Evolutionary conservation across 2,113 vertebrate genomes (phyloP).

Genomic region (Polyodon spathula): DNA sequence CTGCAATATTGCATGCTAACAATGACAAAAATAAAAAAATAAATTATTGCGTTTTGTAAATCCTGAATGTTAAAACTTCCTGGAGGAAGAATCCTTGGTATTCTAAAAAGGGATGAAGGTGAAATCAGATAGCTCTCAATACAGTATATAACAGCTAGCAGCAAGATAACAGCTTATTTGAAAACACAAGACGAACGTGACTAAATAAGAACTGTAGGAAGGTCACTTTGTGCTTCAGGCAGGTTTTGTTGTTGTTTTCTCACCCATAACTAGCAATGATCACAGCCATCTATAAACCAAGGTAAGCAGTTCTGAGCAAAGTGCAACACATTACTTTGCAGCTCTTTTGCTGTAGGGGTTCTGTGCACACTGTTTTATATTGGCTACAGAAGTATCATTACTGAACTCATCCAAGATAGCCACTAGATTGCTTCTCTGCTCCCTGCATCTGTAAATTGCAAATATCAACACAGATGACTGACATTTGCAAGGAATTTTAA

Average conservation of each 20-base stretch:
- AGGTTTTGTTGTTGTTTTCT: neutral
- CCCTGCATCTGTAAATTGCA: neutral
- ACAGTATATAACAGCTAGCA: neutral
- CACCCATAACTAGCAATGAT: neutral
- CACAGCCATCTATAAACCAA: neutral
- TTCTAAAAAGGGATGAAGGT: too few species aligned
- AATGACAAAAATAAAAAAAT: too few species aligned
- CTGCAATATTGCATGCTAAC: too few species aligned
- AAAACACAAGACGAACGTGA: neutral
- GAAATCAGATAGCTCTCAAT: too few species aligned
- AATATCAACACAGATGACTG: neutral
- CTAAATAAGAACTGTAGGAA: neutral
- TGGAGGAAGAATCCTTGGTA: too few species aligned
- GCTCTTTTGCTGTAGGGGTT: neutral
- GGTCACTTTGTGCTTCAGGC: conserved; percentile 6
- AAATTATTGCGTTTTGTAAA: too few species aligned
- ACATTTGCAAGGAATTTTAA: neutral
- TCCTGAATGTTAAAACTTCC: too few species aligned
- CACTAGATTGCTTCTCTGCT: neutral
- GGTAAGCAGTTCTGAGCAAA: neutral
- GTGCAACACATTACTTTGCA: neutral
- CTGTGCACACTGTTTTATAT: neutral
- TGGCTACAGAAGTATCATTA: neutral
- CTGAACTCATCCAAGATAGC: neutral
- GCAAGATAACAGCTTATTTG: neutral